Evolutionary conservation across 2,113 vertebrate species (phyloP).

Genomic region (Triplophysa tibetana): DNA sequence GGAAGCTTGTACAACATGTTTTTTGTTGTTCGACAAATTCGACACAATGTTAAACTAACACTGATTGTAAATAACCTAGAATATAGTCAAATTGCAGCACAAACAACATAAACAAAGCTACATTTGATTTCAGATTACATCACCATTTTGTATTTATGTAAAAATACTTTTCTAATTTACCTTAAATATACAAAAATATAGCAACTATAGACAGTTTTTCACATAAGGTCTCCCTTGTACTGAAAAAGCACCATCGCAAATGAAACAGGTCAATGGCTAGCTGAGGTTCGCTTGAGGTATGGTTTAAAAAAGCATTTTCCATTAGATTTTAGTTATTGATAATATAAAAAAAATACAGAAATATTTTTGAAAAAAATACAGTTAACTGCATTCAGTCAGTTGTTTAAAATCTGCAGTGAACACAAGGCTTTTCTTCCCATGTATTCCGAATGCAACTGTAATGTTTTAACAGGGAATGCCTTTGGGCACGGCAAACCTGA

Average conservation of each 20-base stretch:
- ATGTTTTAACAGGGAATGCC: slow-evolving; percentile 11
- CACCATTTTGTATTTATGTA: not conserved
- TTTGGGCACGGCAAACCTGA: slow-evolving; percentile 40
- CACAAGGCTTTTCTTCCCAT: not conserved
- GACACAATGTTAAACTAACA: slow-evolving; percentile 17
- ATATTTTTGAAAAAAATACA: slow-evolving; percentile 57
- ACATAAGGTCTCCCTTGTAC: slow-evolving; percentile 72
- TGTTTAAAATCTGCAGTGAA: slow-evolving; percentile 53
- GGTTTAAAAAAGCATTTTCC: slow-evolving; percentile 63
- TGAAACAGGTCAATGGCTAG: slow-evolving; percentile 74
- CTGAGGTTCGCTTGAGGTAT: slow-evolving; percentile 82
- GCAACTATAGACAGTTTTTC: slow-evolving; percentile 52
- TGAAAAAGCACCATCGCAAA: slow-evolving; percentile 75
- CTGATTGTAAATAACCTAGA: slow-evolving; percentile 11
- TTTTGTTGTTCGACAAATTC: not conserved
- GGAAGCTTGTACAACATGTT: slow-evolving; percentile 12
- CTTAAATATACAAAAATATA: slow-evolving; percentile 60
- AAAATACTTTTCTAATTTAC: slow-evolving; percentile 49
- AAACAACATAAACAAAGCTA: slow-evolving; percentile 10
- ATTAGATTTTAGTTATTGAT: slow-evolving; percentile 29
- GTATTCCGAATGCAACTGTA: slow-evolving; percentile 7
- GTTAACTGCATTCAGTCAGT: slow-evolving; percentile 63
- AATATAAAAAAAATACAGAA: slow-evolving; percentile 9
- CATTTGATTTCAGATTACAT: slow-evolving; percentile 28
- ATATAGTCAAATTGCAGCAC: not conserved